These are phyloP conservation scores for Neodiprion fabricii DNA, from an alignment of 1,140 invertebrate species.

Conservation along the genomic window DNA sequence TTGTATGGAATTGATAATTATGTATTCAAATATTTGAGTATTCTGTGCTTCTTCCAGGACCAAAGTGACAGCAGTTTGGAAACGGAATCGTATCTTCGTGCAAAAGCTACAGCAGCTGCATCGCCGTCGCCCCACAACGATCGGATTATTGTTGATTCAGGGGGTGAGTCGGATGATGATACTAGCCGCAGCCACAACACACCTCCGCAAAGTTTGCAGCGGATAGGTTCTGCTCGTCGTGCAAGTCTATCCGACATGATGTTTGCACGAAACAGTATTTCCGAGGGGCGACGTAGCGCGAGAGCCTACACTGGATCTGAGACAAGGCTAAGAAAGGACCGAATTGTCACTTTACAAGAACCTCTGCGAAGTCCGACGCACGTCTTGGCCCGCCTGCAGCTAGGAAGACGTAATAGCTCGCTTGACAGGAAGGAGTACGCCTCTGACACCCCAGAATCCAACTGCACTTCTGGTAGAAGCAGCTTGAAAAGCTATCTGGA, in stretches of 20 bases:
- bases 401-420: constrained; percentile 44
- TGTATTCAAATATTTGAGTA: constrained; percentile 3
- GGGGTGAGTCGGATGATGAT: constrained; percentile 45
- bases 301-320: constrained; percentile 41
- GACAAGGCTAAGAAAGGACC: constrained; percentile 31
- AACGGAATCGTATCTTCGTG: constrained; percentile 70
- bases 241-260: constrained; percentile 45
- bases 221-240: constrained; percentile 43
- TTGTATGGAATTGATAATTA: not conserved
- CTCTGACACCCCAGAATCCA: constrained; percentile 45
- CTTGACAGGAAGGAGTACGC: constrained; percentile 42
- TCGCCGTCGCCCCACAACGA: constrained; percentile 25
- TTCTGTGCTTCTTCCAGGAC: constrained; percentile 29
- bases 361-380: constrained; percentile 45
- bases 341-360: constrained; percentile 34
- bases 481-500: constrained; percentile 37
- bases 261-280: constrained; percentile 41
- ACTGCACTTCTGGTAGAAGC: constrained; percentile 42
- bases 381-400: constrained; percentile 36
- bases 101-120: constrained; percentile 63
- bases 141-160: constrained; percentile 41
- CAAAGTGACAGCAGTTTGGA: constrained; percentile 62
- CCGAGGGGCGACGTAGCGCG: constrained; percentile 40
- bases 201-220: constrained; percentile 45
- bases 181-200: constrained; percentile 48